Percentiles rank a stretch among this genome's conserved stretches.
These are phyloP conservation scores for Oreohelix idahoensis DNA, from an alignment of 1,140 invertebrate species.

Conservation along the genomic window DNA sequence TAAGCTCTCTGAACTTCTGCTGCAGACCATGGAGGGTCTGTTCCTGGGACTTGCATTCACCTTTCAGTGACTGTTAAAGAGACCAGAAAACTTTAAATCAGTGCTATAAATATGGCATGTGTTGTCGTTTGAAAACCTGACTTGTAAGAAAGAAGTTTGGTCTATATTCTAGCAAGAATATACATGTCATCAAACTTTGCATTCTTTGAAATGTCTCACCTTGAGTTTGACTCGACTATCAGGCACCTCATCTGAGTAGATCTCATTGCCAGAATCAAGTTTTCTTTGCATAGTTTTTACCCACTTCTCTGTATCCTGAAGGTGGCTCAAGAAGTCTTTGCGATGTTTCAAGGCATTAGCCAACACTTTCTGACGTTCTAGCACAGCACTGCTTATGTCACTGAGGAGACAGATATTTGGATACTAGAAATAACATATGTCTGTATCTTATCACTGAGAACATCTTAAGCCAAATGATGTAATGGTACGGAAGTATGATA, in stretches of 20 bases:
- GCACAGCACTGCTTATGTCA: slow-evolving; percentile 77
- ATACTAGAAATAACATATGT: too few species aligned
- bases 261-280: slow-evolving; percentile 84
- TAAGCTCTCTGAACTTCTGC: slow-evolving; percentile 85
- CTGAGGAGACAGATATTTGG: background rate
- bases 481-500: too few species aligned
- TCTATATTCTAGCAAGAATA: too few species aligned
- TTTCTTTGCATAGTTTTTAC: slow-evolving; percentile 83
- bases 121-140: too few species aligned
- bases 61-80: slow-evolving; percentile 58
- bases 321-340: slow-evolving; percentile 86
- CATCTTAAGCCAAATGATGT: too few species aligned
- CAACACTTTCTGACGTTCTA: slow-evolving; percentile 68
- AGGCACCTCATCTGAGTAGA: slow-evolving; percentile 85
- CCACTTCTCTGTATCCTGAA: slow-evolving; percentile 88
- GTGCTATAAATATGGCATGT: background rate
- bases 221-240: slow-evolving; percentile 85
- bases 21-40: slow-evolving; percentile 71
- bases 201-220: slow-evolving; percentile 45
- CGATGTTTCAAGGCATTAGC: slow-evolving; percentile 78
- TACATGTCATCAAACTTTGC: too few species aligned
- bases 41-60: slow-evolving; percentile 64
- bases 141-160: too few species aligned
- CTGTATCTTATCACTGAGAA: too few species aligned
- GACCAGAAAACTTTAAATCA: background rate